These are phyloP conservation scores for Acleris laterana DNA, from an alignment of 2,888 invertebrate genomes.

Conservation along the genomic window DNA sequence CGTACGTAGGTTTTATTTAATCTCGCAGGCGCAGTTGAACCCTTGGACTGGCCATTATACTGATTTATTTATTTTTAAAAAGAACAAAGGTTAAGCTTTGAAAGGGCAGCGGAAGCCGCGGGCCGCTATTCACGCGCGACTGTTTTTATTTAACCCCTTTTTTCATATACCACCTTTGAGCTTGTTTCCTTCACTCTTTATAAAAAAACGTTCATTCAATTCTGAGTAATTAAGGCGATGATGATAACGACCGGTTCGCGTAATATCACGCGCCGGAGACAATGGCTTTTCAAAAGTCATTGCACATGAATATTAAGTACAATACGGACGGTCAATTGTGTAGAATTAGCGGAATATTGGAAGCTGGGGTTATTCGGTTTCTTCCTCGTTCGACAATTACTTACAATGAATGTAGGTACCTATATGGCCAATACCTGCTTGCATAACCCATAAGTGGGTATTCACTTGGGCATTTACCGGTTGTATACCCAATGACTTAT, in stretches of 20 bases:
- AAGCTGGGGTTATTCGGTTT: background rate
- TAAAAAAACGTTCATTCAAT: conserved; percentile 32
- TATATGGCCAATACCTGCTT: too few species aligned
- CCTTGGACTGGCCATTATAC: conserved; percentile 41
- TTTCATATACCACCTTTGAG: conserved; percentile 40
- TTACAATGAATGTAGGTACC: too few species aligned
- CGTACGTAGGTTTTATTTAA: conserved; percentile 27
- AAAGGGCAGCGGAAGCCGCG: conserved; percentile 53
- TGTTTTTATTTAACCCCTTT: conserved; percentile 41
- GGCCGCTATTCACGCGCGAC: conserved; percentile 43
- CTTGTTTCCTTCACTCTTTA: conserved; percentile 36
- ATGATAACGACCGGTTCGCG: conserved; percentile 12
- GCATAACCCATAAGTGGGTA: too few species aligned
- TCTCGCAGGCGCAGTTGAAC: conserved; percentile 40
- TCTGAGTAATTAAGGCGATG: conserved; percentile 31
- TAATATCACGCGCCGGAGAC: conserved; percentile 35
- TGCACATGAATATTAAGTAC: conserved; percentile 39
- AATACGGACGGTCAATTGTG: conserved; percentile 31
- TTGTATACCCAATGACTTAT: too few species aligned
- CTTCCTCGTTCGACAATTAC: too few species aligned
- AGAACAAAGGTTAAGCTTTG: conserved; percentile 50
- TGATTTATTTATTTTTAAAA: conserved; percentile 38
- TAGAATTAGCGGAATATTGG: conserved; percentile 41
- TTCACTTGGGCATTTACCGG: too few species aligned
- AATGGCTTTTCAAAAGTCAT: conserved; percentile 41